Evolutionary conservation across 1,140 invertebrate species (phyloP).

Genomic region (Drosophila aff.): DNA sequence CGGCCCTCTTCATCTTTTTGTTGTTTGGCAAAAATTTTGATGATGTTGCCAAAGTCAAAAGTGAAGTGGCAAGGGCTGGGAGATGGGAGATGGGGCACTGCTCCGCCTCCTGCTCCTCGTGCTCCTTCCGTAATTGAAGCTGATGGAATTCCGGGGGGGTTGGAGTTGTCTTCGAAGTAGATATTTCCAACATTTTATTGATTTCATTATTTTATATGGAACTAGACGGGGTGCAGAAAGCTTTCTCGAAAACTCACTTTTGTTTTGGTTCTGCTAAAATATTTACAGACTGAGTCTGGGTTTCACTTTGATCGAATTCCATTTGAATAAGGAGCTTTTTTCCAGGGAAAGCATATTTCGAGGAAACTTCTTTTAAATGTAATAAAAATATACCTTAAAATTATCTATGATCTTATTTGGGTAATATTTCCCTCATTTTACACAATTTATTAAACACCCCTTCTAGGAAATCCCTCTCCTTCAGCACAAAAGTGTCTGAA

Average conservation of each 20-base stretch:
- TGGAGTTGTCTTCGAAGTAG: slow-evolving; percentile 58
- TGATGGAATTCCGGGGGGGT: slow-evolving; percentile 68
- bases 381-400: not conserved
- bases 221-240: not conserved
- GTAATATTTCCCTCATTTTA: not conserved
- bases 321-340: not conserved
- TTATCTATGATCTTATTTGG: not conserved
- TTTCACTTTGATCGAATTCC: slow-evolving; percentile 5
- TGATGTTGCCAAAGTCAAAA: slow-evolving; percentile 78
- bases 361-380: not conserved
- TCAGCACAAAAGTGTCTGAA: not conserved
- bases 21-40: slow-evolving; percentile 78
- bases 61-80: slow-evolving; percentile 20
- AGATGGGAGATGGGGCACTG: slow-evolving; percentile 4
- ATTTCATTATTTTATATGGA: slow-evolving; percentile 68
- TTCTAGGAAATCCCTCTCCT: not conserved
- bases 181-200: slow-evolving; percentile 78
- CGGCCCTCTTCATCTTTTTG: slow-evolving; percentile 56
- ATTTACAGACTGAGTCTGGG: slow-evolving; percentile 8
- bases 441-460: not conserved
- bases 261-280: slow-evolving; percentile 1
- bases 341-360: not conserved
- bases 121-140: slow-evolving; percentile 64
- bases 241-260: slow-evolving; percentile 21
- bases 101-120: not conserved